These are phyloP conservation scores for Ceramica pisi DNA, from an alignment of 2,888 invertebrate genomes.

Conservation along the genomic window DNA sequence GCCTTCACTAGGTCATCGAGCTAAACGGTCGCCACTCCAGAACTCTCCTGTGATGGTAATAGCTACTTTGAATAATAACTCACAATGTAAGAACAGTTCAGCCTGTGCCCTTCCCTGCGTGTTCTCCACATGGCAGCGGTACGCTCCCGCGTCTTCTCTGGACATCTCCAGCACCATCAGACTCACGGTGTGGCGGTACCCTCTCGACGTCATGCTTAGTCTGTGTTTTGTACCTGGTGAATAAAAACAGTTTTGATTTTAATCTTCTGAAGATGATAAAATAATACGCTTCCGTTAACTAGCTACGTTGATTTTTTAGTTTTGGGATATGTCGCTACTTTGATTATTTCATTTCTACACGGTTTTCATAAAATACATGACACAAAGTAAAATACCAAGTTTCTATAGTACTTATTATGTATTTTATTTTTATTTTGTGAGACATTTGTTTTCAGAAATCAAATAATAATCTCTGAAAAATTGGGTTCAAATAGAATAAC, in stretches of 20 bases:
- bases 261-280: no score
- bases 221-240: conserved; percentile 80
- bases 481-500: neutral
- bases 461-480: neutral
- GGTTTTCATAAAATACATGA: no score
- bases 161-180: conserved; percentile 91
- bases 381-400: no score
- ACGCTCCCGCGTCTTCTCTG: conserved; percentile 92
- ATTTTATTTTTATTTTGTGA: neutral
- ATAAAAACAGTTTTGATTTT: no score
- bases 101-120: conserved; percentile 92
- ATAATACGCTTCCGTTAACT: no score
- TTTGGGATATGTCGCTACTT: no score
- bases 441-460: neutral
- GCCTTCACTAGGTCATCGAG: no score
- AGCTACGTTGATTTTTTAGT: no score
- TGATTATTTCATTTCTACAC: no score
- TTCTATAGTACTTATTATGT: no score
- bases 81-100: conserved; percentile 92
- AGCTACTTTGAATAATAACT: conserved; percentile 73
- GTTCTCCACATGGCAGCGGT: conserved; percentile 93
- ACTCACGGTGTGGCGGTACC: conserved; percentile 92
- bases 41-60: no score
- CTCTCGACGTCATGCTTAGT: conserved; percentile 77
- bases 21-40: no score